These are phyloP conservation scores for Drosophila prolongata DNA, from an alignment of 2,888 invertebrate genomes.

Conservation along the genomic window DNA sequence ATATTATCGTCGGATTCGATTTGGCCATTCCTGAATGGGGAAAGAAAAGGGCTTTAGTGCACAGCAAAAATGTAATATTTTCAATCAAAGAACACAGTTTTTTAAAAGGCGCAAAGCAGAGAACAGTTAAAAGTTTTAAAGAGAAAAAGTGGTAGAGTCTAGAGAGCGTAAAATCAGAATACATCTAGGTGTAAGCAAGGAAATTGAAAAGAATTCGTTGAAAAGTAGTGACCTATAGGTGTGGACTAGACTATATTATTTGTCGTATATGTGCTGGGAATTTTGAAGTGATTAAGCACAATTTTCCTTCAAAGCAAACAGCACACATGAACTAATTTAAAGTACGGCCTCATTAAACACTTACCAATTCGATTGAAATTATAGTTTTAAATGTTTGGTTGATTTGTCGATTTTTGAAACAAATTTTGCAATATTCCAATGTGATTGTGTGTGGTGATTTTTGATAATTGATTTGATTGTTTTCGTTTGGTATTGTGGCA, in stretches of 20 bases:
- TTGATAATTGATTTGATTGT: conserved; percentile 32
- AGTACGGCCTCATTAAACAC: conserved; percentile 59
- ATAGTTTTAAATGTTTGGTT: conserved; percentile 50
- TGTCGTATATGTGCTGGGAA: conserved; percentile 24
- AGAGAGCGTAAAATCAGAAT: conserved; percentile 24
- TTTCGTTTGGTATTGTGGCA: conserved; percentile 55
- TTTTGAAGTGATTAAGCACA: conserved; percentile 19
- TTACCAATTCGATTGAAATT: conserved; percentile 66
- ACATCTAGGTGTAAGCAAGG: conserved; percentile 14
- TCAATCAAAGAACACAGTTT: not conserved
- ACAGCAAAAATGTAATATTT: not conserved
- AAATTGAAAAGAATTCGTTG: conserved; percentile 13
- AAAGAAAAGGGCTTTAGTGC: not conserved
- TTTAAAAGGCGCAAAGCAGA: conserved; percentile 66
- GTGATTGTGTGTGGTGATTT: conserved; percentile 49
- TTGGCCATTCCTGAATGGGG: conserved; percentile 89
- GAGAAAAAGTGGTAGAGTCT: conserved; percentile 31
- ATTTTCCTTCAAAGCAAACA: conserved; percentile 23
- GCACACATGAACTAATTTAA: conserved; percentile 35
- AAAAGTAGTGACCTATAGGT: conserved; percentile 13
- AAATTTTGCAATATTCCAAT: conserved; percentile 70
- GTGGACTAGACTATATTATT: conserved; percentile 17
- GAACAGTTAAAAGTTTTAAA: conserved; percentile 41
- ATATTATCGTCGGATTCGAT: conserved; percentile 87
- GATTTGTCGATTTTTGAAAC: conserved; percentile 55